Evolutionary conservation across 2,797 vertebrate species (phyloP).

Genomic region (Eulemur coronatus): DNA sequence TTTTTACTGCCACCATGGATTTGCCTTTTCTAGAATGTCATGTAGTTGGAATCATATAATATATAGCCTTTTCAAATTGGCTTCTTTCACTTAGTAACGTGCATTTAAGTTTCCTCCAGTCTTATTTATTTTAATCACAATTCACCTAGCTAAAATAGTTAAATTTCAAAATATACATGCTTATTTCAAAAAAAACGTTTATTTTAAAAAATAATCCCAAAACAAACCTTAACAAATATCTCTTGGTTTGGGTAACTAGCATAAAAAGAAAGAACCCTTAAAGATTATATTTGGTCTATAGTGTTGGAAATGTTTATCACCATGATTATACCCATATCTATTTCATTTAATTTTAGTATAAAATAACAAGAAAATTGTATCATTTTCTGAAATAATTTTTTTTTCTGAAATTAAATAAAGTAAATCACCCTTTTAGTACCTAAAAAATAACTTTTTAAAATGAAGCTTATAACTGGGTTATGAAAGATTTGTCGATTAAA

Average conservation of each 20-base stretch:
- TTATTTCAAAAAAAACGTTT: conserved; percentile 48
- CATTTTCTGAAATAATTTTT: background rate
- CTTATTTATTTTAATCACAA: background rate
- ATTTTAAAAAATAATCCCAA: background rate
- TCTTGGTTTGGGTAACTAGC: conserved; percentile 7
- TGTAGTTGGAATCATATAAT: background rate
- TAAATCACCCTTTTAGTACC: conserved; percentile 4
- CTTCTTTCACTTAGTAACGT: background rate
- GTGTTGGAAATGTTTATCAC: background rate
- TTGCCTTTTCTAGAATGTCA: background rate
- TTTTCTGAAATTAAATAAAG: conserved; percentile 49
- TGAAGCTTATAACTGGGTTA: background rate
- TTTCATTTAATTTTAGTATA: conserved; percentile 38
- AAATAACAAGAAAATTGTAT: background rate
- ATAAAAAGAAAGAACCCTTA: background rate
- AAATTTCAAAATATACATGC: conserved; percentile 8
- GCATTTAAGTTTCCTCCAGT: background rate
- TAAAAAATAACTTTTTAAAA: conserved; percentile 1
- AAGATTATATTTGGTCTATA: background rate
- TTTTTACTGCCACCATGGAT: background rate
- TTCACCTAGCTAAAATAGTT: conserved; percentile 25
- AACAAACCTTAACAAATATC: background rate
- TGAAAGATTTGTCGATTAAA: conserved; percentile 33
- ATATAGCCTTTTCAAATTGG: background rate
- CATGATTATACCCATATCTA: background rate